Percentiles rank a stretch among this genome's conserved stretches.
These are phyloP conservation scores for Julus scanicus DNA, from an alignment of 2,888 invertebrate genomes.

Conservation along the genomic window DNA sequence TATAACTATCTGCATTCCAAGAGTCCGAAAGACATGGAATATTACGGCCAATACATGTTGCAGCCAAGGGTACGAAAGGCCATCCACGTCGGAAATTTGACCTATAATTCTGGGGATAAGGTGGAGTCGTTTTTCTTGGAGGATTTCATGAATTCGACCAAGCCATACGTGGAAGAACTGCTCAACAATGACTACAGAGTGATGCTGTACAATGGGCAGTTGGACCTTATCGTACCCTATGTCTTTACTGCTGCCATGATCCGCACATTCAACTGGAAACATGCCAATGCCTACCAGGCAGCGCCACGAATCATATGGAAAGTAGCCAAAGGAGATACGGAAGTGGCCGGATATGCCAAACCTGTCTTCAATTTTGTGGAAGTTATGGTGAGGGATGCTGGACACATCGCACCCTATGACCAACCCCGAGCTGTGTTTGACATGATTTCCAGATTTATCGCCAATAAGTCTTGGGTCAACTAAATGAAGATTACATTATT, in stretches of 20 bases:
- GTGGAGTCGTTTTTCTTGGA: conserved; percentile 64
- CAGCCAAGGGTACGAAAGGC: conserved; percentile 61
- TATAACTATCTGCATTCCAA: conserved; percentile 49
- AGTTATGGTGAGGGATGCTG: conserved; percentile 80
- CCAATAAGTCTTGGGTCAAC: conserved; percentile 66
- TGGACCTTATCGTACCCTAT: conserved; percentile 75
- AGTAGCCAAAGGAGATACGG: conserved; percentile 64
- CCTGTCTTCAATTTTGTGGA: conserved; percentile 78
- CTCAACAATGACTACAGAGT: conserved; percentile 65
- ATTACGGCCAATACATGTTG: conserved; percentile 42
- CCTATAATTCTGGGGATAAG: conserved; percentile 60
- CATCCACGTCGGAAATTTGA: conserved; percentile 66
- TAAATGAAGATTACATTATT: background rate
- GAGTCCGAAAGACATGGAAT: conserved; percentile 63
- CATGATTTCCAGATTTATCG: conserved; percentile 77
- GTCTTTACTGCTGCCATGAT: conserved; percentile 53
- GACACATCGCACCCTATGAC: conserved; percentile 84
- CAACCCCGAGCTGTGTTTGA: conserved; percentile 82
- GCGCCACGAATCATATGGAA: conserved; percentile 59
- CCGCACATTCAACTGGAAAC: conserved; percentile 62
- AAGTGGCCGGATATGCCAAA: conserved; percentile 80
- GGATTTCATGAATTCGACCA: conserved; percentile 64
- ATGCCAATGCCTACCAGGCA: conserved; percentile 31
- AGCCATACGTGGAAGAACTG: conserved; percentile 64
- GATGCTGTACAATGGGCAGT: conserved; percentile 85